Evolutionary conservation across 2,888 invertebrate species (phyloP), one percentile per base, ranked within the genome.

Genomic region (Tetanocera ferruginea): DNA sequence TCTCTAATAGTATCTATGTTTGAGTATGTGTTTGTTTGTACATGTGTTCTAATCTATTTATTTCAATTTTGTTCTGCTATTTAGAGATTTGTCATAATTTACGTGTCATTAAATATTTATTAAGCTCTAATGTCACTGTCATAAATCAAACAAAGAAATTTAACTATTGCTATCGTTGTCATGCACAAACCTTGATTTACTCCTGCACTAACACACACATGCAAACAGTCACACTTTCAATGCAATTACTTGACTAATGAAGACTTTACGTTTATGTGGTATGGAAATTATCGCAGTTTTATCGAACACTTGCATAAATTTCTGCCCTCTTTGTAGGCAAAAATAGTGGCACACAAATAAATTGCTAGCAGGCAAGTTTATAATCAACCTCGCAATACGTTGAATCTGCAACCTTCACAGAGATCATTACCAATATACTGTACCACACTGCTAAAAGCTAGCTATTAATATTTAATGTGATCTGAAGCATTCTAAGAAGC

Each of bases 101-200:
- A 69, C 49, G 69, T 49, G n/a, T 69, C 69, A 69, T 69, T 49
- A 69, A 69, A 69, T 69, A 69, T 69, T 69, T 49, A 69, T 69
- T 69, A 25, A 49, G 49, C 49, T 69, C 69, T 69, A 69, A 49
- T 69, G 69, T 69, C 69, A 43, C 43, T 49, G 69, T 69, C 69
- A 69, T 69, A 69, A 69, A 69, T 69, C 69, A 69, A 64, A 17
- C 23, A 37, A 49, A 69, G 23, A 49, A 69, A 69, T 69, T 49
- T 28, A 64, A 31, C 14, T 31, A 64, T 31, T 64, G 11, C 9
- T 23, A 28, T 28, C 8, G 19, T 25, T 60, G 2, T 19, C 19
- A 9, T 4, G 23, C 28, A 4, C 23, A 25, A 23, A 1, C 57
- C 9, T 43, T 11, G 43, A 11, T 43, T 43, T 43, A 5, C 8